Conservation (phyloP, 2,113 vertebrate genomes). For the Bombycilla garrulus region DNA sequence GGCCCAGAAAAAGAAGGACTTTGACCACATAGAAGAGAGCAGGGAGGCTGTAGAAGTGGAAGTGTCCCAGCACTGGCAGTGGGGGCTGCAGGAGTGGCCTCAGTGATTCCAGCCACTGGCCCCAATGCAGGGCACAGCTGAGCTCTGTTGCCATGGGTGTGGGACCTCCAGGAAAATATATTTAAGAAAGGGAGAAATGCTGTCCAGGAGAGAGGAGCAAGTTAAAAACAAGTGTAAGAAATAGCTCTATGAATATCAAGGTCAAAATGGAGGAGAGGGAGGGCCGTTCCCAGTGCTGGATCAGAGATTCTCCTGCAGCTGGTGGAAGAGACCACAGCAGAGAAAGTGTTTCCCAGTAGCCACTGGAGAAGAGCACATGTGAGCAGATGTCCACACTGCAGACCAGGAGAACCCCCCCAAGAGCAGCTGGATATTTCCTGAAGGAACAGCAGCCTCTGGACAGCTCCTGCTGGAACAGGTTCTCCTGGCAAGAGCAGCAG, state of each 20-base stretch:
- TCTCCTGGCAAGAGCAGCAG: not conserved
- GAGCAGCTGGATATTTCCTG: not conserved
- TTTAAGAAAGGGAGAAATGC: accelerated
- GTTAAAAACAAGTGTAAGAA: not conserved
- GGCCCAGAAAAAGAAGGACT: not conserved
- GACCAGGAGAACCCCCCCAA: not conserved
- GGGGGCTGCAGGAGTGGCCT: not conserved
- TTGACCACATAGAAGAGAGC: not conserved
- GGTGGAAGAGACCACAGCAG: not conserved
- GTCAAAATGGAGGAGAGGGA: not conserved
- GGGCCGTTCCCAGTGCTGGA: not conserved
- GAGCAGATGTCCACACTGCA: not conserved
- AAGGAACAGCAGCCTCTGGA: not conserved
- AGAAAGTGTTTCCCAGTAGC: not conserved
- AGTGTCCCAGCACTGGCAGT: accelerated
- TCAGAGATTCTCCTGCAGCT: not conserved
- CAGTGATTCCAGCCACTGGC: not conserved
- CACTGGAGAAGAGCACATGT: not conserved
- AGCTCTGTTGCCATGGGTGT: accelerated
- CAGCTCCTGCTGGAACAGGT: not conserved
- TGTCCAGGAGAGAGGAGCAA: not conserved
- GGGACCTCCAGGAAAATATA: not conserved
- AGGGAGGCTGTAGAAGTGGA: not conserved
- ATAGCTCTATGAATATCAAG: not conserved
- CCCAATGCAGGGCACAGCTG: not conserved